phyloP scores from a whole-genome alignment of 2,113 vertebrate species.

The Garra rufa region DNA sequence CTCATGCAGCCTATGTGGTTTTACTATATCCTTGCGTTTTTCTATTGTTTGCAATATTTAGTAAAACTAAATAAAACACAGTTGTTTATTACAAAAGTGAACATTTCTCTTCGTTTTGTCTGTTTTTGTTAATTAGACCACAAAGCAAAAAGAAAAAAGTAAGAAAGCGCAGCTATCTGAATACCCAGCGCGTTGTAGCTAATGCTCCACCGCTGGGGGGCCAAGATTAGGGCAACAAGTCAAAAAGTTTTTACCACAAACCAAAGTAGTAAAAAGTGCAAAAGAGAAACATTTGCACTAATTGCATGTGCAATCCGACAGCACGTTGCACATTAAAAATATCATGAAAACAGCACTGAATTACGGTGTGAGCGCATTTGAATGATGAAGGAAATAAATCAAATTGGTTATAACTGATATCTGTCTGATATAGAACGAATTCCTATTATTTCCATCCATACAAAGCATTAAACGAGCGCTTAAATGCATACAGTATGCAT shows the following conservation, averaged over 20 bases:
- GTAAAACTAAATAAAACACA: not conserved
- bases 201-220: conserved; percentile 17
- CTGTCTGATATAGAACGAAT: not conserved
- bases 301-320: not conserved
- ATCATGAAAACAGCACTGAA: not conserved
- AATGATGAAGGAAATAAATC: not conserved
- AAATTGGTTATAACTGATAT: not conserved
- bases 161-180: not conserved
- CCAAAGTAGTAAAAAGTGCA: not conserved
- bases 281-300: not conserved
- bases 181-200: not conserved
- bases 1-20: not conserved
- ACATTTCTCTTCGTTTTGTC: not conserved
- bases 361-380: not conserved
- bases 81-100: not conserved
- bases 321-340: not conserved
- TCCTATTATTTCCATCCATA: not conserved
- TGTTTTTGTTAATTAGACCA: too few relatives aligned
- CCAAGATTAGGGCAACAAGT: not conserved
- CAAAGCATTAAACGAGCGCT: not conserved
- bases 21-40: not conserved
- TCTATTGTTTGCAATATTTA: not conserved
- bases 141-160: too few relatives aligned
- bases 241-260: not conserved
- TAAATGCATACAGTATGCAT: not conserved